These are phyloP conservation scores for Deroplatys truncata DNA, from an alignment of 2,888 invertebrate species.

Conservation along the genomic window DNA sequence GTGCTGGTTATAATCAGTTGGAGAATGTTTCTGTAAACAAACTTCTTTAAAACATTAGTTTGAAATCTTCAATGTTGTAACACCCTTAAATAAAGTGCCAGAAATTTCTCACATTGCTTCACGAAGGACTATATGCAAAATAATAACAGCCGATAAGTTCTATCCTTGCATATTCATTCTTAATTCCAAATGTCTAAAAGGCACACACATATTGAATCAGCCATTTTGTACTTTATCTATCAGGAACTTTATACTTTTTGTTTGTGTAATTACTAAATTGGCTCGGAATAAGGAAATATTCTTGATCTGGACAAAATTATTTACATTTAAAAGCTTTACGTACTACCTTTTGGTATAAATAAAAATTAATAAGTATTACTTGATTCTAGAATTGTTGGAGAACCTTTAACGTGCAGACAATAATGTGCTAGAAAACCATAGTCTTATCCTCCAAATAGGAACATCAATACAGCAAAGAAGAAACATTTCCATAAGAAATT, in stretches of 20 bases:
- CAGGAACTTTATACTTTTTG: conserved; percentile 27
- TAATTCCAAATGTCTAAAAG: conserved; percentile 14
- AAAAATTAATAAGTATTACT: neutral
- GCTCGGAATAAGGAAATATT: conserved; percentile 1
- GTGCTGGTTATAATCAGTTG: too few species aligned
- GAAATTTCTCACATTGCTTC: neutral
- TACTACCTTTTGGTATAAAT: neutral
- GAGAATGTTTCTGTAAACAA: too few species aligned
- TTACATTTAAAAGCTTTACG: neutral
- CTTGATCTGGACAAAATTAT: neutral
- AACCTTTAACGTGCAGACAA: neutral
- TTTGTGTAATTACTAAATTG: conserved; percentile 15
- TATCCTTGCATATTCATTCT: neutral
- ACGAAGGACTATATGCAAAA: neutral
- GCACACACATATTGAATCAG: conserved; percentile 21
- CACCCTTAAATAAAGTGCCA: too few species aligned
- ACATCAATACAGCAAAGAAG: neutral
- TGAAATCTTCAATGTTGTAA: too few species aligned
- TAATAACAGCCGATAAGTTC: neutral
- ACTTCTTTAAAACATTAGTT: too few species aligned
- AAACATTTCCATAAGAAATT: neutral
- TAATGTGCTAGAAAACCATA: neutral
- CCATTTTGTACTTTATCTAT: conserved; percentile 21
- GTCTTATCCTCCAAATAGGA: neutral
- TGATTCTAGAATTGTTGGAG: neutral